These are phyloP conservation scores for Champsocephalus esox DNA, from an alignment of 2,797 vertebrate species.

Conservation along the genomic window DNA sequence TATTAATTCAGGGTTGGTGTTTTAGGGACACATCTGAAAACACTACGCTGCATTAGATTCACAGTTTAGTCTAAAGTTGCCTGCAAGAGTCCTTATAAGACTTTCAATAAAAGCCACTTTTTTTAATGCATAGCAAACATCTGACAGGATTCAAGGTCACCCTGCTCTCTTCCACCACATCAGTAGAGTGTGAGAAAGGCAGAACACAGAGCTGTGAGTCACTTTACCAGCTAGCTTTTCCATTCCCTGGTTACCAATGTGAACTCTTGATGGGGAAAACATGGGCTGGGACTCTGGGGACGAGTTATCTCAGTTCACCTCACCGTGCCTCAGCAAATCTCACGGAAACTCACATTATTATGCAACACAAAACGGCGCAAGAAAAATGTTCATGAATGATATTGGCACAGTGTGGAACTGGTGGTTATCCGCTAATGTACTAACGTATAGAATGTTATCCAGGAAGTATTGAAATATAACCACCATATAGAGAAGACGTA, in stretches of 20 bases:
- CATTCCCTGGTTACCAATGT: slow-evolving; percentile 27
- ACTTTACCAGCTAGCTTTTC: slow-evolving; percentile 8
- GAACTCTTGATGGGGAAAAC: slow-evolving; percentile 31
- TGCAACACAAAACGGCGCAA: not conserved
- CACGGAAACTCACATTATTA: slow-evolving; percentile 7
- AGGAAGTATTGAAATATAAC: not conserved
- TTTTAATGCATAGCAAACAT: not conserved
- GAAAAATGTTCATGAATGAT: not conserved
- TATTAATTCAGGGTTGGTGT: not conserved
- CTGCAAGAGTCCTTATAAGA: not conserved
- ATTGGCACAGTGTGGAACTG: fast-evolving
- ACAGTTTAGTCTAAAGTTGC: not conserved
- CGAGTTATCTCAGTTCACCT: slow-evolving; percentile 26
- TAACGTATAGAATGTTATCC: not conserved
- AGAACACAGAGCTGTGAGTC: slow-evolving; percentile 33
- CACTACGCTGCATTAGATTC: not conserved
- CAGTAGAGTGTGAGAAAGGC: slow-evolving; percentile 19
- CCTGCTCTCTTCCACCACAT: slow-evolving; percentile 15
- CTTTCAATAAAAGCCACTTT: slow-evolving; percentile 18
- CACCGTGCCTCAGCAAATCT: slow-evolving; percentile 3
- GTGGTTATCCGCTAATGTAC: not conserved
- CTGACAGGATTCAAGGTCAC: slow-evolving; percentile 51
- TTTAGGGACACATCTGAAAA: slow-evolving; percentile 7
- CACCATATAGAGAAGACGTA: not conserved
- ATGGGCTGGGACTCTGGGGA: slow-evolving; percentile 25